Base-by-base conservation (phyloP, 2,888 invertebrate species). In the Bibio marci region DNA sequence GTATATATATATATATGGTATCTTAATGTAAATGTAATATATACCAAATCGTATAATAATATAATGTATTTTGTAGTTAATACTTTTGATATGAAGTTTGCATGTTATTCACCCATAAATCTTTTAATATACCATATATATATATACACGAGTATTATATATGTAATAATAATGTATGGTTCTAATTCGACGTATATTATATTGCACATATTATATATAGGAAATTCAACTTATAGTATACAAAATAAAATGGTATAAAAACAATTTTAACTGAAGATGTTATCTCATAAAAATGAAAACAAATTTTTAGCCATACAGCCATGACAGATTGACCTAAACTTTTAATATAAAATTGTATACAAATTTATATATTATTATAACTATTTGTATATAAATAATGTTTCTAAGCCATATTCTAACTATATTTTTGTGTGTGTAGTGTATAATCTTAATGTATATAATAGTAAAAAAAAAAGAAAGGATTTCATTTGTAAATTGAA, bases 71-170 rank as follows among this genome's bases (percentile, higher is more conserved):
- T n/a, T n/a, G n/a, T n/a, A n/a, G n/a, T n/a, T n/a, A n/a, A n/a
- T n/a, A n/a, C n/a, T n/a, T n/a, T 27, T 15, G 13, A 25, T 25
- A 35, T 30, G 30, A 30, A 30, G 14, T 22, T 22, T 49, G 54
- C 58, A 58, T 58, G 58, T 57, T 45, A 56, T 52, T 48, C 46
- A 41, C 50, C 50, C 52, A 58, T 58, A 57, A 58, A 50, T 49
- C 50, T 52, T 53, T 50, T 51, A 22, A 22, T 22, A 22, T 22
- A 22, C 22, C 22, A 22, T 22, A 22, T 22, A 22, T 22, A 22
- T 22, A 22, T n/a, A n/a, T n/a, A n/a, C n/a, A n/a, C n/a, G n/a
- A n/a, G n/a, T n/a, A n/a, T n/a, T n/a, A n/a, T n/a, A n/a, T n/a
- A n/a, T n/a, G n/a, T 34, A 22, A 28, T n/a, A n/a, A n/a, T n/a